Conservation (phyloP, 2,797 vertebrate genomes). For the Ataeniobius toweri region DNA sequence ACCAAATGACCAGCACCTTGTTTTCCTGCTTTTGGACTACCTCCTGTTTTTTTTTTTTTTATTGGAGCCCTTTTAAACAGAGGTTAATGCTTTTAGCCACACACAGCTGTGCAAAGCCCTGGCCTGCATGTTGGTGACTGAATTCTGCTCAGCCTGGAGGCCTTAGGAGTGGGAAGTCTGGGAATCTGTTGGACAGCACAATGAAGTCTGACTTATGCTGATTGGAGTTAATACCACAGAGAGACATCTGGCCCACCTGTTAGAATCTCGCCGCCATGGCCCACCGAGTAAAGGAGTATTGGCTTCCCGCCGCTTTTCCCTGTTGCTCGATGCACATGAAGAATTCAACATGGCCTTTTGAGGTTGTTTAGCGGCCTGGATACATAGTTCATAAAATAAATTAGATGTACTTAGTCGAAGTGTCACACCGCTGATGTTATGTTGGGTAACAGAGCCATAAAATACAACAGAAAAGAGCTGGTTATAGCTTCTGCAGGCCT, state of each 20-base stretch:
- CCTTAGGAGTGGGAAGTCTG: conserved; percentile 51
- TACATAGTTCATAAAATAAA: conserved; percentile 13
- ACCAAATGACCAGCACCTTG: conserved; percentile 15
- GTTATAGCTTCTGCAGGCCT: conserved; percentile 7
- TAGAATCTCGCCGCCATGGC: conserved; percentile 20
- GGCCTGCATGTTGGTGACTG: conserved; percentile 28
- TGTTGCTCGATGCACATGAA: conserved; percentile 55
- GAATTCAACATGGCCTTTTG: conserved; percentile 45
- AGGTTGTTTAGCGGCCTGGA: conserved; percentile 39
- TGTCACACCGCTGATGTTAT: conserved; percentile 11
- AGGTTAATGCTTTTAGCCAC: conserved; percentile 63
- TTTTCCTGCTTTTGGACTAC: conserved; percentile 7
- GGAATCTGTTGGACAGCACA: conserved; percentile 64
- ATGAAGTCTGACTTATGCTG: conserved; percentile 67
- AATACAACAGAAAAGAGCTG: conserved; percentile 15
- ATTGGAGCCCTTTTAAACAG: conserved; percentile 26
- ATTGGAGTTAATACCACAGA: conserved; percentile 60
- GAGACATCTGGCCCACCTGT: conserved; percentile 70
- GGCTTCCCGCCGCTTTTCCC: conserved; percentile 28
- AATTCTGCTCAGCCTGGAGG: conserved; percentile 22
- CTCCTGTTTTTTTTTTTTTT: conserved; percentile 13
- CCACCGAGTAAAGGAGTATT: conserved; percentile 43
- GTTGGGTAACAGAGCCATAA: conserved; percentile 2
- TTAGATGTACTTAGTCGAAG: conserved; percentile 26
- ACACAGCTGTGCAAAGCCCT: conserved; percentile 66